Base-by-base conservation (phyloP, 2,888 invertebrate species). In the Callyntrura sp. region DNA sequence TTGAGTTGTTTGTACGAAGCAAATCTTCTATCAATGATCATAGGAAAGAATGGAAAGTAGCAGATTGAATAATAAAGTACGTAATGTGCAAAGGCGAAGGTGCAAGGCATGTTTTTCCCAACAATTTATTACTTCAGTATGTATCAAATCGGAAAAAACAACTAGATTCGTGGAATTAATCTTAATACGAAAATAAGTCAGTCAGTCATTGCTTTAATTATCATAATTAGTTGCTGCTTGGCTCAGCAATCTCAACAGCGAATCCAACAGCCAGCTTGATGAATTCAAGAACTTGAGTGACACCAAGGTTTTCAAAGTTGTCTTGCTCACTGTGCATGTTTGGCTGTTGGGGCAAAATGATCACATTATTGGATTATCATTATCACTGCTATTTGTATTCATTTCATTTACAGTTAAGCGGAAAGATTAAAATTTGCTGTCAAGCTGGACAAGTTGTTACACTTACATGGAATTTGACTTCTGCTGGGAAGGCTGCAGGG, bases 171-270 rank as follows among this genome's bases (percentile, higher is more conserved):
- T 20, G 62, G 62, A 14, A 17, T 17, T 17, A 57, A n/a, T 57
- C 17, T n/a, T 8, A 2, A 57, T 57, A 57, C n/a, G 17, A n/a
- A n/a, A n/a, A 6, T 35, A 2, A 35, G 35, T 35, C 35, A 28
- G 35, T 35, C 35, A 35, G 35, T 35, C 35, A 28, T 57, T 12
- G 28, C 5, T 11, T 62, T 43, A 62, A 65, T 83, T 45, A 35
- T 83, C 48, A 83, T 83, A 43, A 43, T 70, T 70, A 60, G 9
- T 60, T 57, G 65, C 8, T 76, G 17, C 43, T 83, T 60, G 88
- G 90, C 55, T 90, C 90, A 17, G 76, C 88, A 5, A 91, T 60
- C 28, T 91, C 91, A 9, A 91, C 51, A 12, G 88, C 85, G 51
- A 79, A 85, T 0, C 84, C 90, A 48, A 82, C 48, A 0, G 83